Base-by-base conservation (phyloP, 2,888 invertebrate species). In the Lasius fuliginosus region DNA sequence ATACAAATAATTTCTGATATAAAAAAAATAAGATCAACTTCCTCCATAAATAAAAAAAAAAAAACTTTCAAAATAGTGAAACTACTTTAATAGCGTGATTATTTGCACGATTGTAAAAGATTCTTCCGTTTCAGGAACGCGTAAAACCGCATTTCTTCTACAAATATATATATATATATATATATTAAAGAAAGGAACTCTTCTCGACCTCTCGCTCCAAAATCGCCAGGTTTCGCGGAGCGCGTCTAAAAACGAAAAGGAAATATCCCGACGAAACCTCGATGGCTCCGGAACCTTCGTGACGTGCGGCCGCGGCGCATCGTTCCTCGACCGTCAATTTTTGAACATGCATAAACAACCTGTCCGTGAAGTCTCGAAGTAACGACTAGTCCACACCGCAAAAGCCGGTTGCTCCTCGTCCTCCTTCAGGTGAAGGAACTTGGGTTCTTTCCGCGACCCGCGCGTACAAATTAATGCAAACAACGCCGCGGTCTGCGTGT, bases 281-380 rank as follows among this genome's bases (percentile, higher is more conserved):
- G 58, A 23, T 60, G 18, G 23, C 5, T 60, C 36, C 33, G 33
- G 23, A 33, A 15, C 8, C 60, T 79, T 71, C 71, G 79, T 76
- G 64, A 64, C 33, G 15, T 42, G 23, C 53, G 27, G 53, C 27
- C 65, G 27, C 67, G 53, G 40, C 68, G 77, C 40, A 56, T 23
- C 18, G 68, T 67, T 36, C 30, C 68, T 46, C 56, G 56, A 15
- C 58, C 58, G 58, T 42, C 58, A 69, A 71, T 58, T 71, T 71
- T 79, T 46, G 46, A 69, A 58, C 60, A 23, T 81, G 79, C 60
- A 62, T 73, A 49, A 69, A 71, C 79, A 79, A 60, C 73, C n/a
- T 18, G 36, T 60, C 69, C 46, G 36, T 62, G 46, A 60, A 49
- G 15, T 60, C 46, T 79, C 36, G 6, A 36, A 62, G 46, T 49